phyloP scores from a whole-genome alignment of 2,888 invertebrate genomes.

The Neoitamus cyanurus region DNA sequence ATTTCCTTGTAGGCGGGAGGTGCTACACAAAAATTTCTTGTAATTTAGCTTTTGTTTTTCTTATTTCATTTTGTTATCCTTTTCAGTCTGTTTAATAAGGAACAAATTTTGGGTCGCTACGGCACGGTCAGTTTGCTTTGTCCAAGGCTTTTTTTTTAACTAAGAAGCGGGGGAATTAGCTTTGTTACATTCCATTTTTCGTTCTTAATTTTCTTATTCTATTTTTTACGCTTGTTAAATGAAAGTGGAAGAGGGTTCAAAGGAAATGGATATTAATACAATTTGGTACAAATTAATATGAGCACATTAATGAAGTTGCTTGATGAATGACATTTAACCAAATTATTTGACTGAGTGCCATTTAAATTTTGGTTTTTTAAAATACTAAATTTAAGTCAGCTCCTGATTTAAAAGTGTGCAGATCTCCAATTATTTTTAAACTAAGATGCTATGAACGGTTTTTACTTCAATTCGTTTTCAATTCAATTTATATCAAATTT shows the following conservation, averaged over 20 bases:
- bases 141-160: neutral
- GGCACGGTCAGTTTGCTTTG: neutral
- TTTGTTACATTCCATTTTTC: neutral
- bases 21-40: neutral
- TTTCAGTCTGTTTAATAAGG: neutral
- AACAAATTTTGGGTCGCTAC: neutral
- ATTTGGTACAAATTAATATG: neutral
- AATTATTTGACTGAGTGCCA: no score
- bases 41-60: neutral
- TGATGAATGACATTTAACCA: no score
- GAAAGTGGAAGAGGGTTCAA: neutral
- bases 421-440: no score
- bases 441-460: no score
- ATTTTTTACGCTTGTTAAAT: neutral
- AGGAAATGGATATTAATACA: neutral
- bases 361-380: no score
- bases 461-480: no score
- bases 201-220: neutral
- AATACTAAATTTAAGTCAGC: no score
- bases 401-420: no score
- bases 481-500: no score
- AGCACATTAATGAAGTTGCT: neutral
- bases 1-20: neutral
- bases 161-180: neutral
- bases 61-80: neutral